Evolutionary conservation across 2,888 invertebrate species (phyloP), one percentile per base, ranked within the genome.

Genomic region (Lasioglossum leucozonium): DNA sequence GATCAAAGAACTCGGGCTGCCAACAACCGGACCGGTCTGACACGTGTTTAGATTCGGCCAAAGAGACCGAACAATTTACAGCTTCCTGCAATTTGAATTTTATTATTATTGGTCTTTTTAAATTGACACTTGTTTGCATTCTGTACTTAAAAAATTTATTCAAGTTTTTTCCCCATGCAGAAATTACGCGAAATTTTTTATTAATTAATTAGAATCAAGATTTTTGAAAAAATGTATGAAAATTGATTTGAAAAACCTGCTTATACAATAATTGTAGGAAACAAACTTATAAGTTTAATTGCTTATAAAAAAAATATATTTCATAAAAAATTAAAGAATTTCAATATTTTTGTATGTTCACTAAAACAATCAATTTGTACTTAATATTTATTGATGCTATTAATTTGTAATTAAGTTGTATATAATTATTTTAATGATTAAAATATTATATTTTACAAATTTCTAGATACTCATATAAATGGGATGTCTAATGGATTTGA

Each of bases 401-500:
- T 2, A 51, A 51, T 51, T 51, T 22, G 8, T 8, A 22, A 22
- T 51, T 22, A 51, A 51, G 8, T 51, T 37, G 37, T 30, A 26
- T 18, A 74, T 22, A 2, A 58, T 47, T 0, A 58, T 40, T 47
- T 65, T 58, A 0, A 22, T 18, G 47, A 74, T 30, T 26, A 16
- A 34, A 44, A 69, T n/a, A 30, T 13, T 77, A 16, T 67, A 62
- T 82, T 6, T 80, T 82, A 1, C 26, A 72, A 74, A 75, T 67
- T 79, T 62, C 8, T 84, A 93, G 95, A 95, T 93, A 92, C 94
- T 95, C 96, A 97, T 95, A 96, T 97, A 95, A 98, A 98, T 96
- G 98, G 98, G 84, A 95, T 98, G 93, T 97, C 97, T 93, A 97
- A 98, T 95, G 98, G 98, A 79, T 98, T 97, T 72, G 96, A 96